Evolutionary conservation across 2,888 invertebrate species (phyloP).

Genomic region (Tiliacea aurago): DNA sequence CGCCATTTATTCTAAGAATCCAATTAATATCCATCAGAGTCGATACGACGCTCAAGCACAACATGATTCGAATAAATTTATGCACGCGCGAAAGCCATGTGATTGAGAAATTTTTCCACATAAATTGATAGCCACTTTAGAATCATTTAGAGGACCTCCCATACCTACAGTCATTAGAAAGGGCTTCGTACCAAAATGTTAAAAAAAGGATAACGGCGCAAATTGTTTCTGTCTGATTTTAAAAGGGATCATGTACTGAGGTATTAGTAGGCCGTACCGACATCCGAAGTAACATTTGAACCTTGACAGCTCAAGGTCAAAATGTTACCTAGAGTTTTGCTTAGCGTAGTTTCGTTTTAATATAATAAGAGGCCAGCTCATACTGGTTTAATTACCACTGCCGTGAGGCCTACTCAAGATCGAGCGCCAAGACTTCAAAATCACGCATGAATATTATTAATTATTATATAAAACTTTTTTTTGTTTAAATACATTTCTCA

Average conservation of each 20-base stretch:
- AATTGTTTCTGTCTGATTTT: too few species aligned
- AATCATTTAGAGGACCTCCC: constrained; percentile 17
- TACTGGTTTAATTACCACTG: too few species aligned
- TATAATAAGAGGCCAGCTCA: too few species aligned
- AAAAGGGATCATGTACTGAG: not conserved
- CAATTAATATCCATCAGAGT: constrained; percentile 20
- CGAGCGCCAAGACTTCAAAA: too few species aligned
- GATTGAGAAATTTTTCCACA: constrained; percentile 47
- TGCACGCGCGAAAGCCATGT: constrained; percentile 30
- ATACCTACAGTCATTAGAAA: not conserved
- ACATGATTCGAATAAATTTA: constrained; percentile 36
- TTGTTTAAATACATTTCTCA: too few species aligned
- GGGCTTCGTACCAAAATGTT: not conserved
- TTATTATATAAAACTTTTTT: too few species aligned
- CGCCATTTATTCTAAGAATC: constrained; percentile 1
- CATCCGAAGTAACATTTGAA: too few species aligned
- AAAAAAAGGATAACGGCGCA: not conserved
- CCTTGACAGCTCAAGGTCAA: too few species aligned
- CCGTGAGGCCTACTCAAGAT: too few species aligned
- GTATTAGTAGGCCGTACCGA: not conserved
- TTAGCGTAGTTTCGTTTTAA: too few species aligned
- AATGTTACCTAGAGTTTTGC: too few species aligned
- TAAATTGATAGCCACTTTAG: constrained; percentile 29
- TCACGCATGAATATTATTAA: too few species aligned
- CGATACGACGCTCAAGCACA: constrained; percentile 27